These are phyloP conservation scores for Drosophila subquinaria DNA, from an alignment of 2,888 invertebrate species.

Conservation along the genomic window DNA sequence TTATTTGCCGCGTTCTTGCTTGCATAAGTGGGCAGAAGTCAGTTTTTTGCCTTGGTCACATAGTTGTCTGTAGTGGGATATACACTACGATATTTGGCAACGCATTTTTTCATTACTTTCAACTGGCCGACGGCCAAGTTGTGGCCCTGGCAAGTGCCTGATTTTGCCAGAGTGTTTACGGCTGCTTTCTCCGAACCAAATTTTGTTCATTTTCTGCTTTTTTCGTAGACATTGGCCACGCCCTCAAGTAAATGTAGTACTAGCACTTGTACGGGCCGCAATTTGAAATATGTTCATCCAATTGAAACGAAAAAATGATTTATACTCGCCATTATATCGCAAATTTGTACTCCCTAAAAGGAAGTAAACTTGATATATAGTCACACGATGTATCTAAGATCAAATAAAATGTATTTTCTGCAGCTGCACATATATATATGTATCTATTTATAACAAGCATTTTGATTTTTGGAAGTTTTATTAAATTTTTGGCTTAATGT, in stretches of 20 bases:
- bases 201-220: constrained; percentile 34
- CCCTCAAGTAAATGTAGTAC: constrained; percentile 55
- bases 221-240: constrained; percentile 51
- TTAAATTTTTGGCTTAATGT: neutral
- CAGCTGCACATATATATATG: neutral
- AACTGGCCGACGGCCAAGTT: constrained; percentile 72
- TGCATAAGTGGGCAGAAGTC: constrained; percentile 76
- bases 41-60: constrained; percentile 62
- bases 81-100: constrained; percentile 68
- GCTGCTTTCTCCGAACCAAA: constrained; percentile 31
- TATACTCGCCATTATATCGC: constrained; percentile 81
- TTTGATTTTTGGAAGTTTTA: neutral
- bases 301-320: constrained; percentile 82
- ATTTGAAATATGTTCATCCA: constrained; percentile 73
- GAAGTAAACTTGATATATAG: constrained; percentile 55
- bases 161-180: constrained; percentile 59
- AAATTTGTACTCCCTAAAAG: constrained; percentile 65
- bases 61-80: constrained; percentile 47
- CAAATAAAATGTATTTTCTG: constrained; percentile 11
- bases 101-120: constrained; percentile 77
- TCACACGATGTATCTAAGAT: constrained; percentile 26
- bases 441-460: neutral
- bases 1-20: constrained; percentile 73
- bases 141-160: constrained; percentile 54
- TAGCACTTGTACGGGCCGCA: constrained; percentile 31